Evolutionary conservation across 2,113 vertebrate genomes (phyloP).

Genomic region (Atractosteus spatula): DNA sequence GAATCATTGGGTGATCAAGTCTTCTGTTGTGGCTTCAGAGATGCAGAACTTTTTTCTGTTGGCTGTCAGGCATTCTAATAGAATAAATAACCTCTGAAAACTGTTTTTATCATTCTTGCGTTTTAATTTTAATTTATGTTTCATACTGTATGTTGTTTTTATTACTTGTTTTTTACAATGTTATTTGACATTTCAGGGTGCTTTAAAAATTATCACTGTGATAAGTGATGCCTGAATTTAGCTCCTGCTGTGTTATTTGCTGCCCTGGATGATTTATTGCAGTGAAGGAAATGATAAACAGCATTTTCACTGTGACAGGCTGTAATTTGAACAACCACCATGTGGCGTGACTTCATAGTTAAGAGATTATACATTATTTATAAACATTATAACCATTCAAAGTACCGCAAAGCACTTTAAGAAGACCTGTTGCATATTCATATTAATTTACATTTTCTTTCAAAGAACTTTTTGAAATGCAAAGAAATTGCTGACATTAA

Average conservation of each 20-base stretch:
- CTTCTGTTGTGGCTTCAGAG: too few relatives aligned
- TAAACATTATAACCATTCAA: slow-evolving; percentile 73
- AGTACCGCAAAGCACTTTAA: slow-evolving; percentile 59
- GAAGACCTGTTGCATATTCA: slow-evolving; percentile 17
- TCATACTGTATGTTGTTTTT: too few relatives aligned
- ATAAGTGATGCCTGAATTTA: slow-evolving; percentile 30
- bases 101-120: too few relatives aligned
- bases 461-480: background rate
- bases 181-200: too few relatives aligned
- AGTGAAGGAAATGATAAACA: slow-evolving; percentile 55
- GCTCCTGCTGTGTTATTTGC: slow-evolving; percentile 37
- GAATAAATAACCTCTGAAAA: too few relatives aligned
- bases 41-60: too few relatives aligned
- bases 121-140: too few relatives aligned
- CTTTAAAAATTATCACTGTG: too few relatives aligned
- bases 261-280: slow-evolving; percentile 72
- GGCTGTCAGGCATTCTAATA: too few relatives aligned
- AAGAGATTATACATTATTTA: slow-evolving; percentile 67
- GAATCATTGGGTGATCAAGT: too few relatives aligned
- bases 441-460: slow-evolving; percentile 17
- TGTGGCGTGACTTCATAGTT: slow-evolving; percentile 65
- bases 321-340: slow-evolving; percentile 70
- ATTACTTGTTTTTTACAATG: too few relatives aligned
- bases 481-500: background rate
- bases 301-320: slow-evolving; percentile 70